phyloP scores from a whole-genome alignment of 1,140 invertebrate species.

The Homalodisca vitripennis region DNA sequence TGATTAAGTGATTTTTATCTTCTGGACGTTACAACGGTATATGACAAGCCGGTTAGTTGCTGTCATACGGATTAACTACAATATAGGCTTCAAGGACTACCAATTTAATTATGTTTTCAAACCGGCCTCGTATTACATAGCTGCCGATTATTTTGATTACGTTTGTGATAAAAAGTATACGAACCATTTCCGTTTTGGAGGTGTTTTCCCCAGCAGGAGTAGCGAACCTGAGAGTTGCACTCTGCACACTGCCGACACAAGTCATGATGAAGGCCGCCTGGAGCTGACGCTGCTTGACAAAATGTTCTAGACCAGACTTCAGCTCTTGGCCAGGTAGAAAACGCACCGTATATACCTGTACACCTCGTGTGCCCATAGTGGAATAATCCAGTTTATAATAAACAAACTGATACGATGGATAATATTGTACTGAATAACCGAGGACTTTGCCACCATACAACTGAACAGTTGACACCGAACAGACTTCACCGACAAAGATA shows the following conservation, averaged over 20 bases:
- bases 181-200: background rate
- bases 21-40: background rate
- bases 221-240: constrained; percentile 49
- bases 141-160: background rate
- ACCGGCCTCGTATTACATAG: background rate
- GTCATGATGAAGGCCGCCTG: constrained; percentile 50
- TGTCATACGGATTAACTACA: background rate
- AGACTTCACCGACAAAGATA: too few species aligned
- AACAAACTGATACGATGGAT: too few species aligned
- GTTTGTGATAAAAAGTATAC: background rate
- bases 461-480: too few species aligned
- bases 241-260: constrained; percentile 51
- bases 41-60: background rate
- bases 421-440: too few species aligned
- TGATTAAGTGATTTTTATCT: background rate
- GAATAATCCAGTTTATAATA: too few species aligned
- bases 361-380: too few species aligned
- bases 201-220: constrained; percentile 21
- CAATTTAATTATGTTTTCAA: background rate
- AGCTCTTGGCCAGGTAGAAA: constrained; percentile 48
- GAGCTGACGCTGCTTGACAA: constrained; percentile 43
- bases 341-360: constrained; percentile 39
- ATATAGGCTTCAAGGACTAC: background rate
- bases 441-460: too few species aligned
- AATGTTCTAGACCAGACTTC: constrained; percentile 41